Evolutionary conservation across 2,113 vertebrate genomes (phyloP).

Genomic region (Saimiri boliviensis): DNA sequence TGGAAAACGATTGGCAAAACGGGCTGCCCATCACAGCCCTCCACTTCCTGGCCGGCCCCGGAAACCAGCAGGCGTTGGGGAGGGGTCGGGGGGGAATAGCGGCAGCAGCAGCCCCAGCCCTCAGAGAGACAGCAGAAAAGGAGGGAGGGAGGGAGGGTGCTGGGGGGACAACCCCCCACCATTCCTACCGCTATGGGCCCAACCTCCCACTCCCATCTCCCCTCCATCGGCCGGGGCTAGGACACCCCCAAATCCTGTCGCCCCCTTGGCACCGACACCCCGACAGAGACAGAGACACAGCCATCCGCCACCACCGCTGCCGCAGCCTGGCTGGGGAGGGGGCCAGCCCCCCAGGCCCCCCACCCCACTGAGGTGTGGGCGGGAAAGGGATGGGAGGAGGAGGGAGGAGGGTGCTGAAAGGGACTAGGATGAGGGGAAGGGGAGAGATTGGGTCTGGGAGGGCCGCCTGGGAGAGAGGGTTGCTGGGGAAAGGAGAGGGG

Average conservation of each 20-base stretch:
- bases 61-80: conserved; percentile 61
- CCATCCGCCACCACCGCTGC: conserved; percentile 77
- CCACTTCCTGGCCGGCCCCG: conserved; percentile 79
- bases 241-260: conserved; percentile 68
- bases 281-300: conserved; percentile 74
- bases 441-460: conserved; percentile 22
- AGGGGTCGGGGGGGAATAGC: conserved; percentile 57
- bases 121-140: conserved; percentile 57
- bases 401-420: conserved; percentile 43
- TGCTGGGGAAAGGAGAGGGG: conserved; percentile 19
- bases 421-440: conserved; percentile 38
- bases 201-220: conserved; percentile 66
- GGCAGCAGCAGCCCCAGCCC: conserved; percentile 72
- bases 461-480: background rate
- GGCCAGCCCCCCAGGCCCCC: conserved; percentile 74
- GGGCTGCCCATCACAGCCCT: conserved; percentile 68
- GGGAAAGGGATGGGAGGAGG: conserved; percentile 65
- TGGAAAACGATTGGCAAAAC: conserved; percentile 41
- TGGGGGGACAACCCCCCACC: conserved; percentile 63
- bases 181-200: conserved; percentile 71
- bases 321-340: conserved; percentile 79
- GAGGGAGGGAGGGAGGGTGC: conserved; percentile 68
- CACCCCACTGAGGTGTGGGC: conserved; percentile 79
- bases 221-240: conserved; percentile 77
- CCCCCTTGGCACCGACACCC: conserved; percentile 76